These are phyloP conservation scores for Prenolepis imparis DNA, from an alignment of 2,888 invertebrate genomes.

Conservation along the genomic window DNA sequence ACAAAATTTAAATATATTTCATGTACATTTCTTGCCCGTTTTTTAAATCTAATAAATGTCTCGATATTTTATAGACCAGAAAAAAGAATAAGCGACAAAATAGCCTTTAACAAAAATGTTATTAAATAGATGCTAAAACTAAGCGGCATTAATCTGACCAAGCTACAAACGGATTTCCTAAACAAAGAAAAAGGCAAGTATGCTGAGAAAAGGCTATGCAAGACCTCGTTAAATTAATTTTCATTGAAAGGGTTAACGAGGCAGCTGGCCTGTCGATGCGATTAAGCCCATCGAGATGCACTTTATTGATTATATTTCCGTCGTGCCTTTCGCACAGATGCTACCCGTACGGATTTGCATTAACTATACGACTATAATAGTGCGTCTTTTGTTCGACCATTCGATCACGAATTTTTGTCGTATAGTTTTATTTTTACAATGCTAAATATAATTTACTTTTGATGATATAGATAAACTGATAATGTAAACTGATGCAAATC, in stretches of 20 bases:
- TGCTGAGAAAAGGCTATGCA: conserved; percentile 34
- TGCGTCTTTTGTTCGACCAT: conserved; percentile 27
- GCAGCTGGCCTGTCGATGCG: conserved; percentile 50
- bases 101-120: background rate
- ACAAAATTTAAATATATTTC: conserved; percentile 3
- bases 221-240: conserved; percentile 55
- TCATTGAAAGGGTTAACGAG: conserved; percentile 53
- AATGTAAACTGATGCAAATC: background rate
- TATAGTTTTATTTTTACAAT: conserved; percentile 18
- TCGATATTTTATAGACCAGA: background rate
- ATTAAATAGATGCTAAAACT: conserved; percentile 15
- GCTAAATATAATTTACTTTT: background rate
- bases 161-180: conserved; percentile 23
- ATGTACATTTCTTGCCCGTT: background rate
- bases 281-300: conserved; percentile 56
- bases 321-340: conserved; percentile 54
- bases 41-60: background rate
- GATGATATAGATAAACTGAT: background rate
- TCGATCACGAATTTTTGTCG: conserved; percentile 8
- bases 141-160: conserved; percentile 13
- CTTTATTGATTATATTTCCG: conserved; percentile 57
- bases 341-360: conserved; percentile 36
- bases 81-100: background rate
- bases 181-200: conserved; percentile 32
- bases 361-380: conserved; percentile 37